Evolutionary conservation across 2,888 invertebrate genomes (phyloP).

Genomic region (Crossocerus cetratus): DNA sequence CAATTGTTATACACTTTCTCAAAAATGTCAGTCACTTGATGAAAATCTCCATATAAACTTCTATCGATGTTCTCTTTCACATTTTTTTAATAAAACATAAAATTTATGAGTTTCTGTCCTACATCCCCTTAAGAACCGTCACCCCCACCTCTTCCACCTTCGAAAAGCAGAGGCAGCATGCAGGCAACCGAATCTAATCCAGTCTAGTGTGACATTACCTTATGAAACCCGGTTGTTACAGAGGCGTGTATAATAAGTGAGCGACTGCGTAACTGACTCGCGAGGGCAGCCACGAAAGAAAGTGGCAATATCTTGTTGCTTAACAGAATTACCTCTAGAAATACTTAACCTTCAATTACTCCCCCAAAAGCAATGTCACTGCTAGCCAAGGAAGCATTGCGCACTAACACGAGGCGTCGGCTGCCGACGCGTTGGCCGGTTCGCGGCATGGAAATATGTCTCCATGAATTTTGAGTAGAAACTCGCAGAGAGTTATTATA

Average conservation of each 20-base stretch:
- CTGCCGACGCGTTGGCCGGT: no score
- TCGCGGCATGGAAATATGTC: no score
- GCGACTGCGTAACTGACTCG: slow-evolving; percentile 39
- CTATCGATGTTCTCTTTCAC: no score
- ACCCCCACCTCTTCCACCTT: no score
- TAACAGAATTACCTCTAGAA: slow-evolving; percentile 53
- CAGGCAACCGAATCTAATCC: slow-evolving; percentile 28
- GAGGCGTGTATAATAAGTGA: slow-evolving; percentile 41
- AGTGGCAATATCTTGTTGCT: slow-evolving; percentile 23
- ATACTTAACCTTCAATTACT: slow-evolving; percentile 46
- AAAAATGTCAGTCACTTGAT: no score
- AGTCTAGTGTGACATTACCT: slow-evolving; percentile 22
- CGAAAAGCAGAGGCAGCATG: neutral
- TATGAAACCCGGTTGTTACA: slow-evolving; percentile 38
- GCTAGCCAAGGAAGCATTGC: neutral
- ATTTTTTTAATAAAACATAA: no score
- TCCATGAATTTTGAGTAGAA: no score
- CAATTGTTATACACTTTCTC: no score
- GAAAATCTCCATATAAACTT: no score
- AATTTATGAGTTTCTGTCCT: no score
- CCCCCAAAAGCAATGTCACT: slow-evolving; percentile 11
- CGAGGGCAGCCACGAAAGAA: slow-evolving; percentile 30
- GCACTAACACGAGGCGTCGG: neutral
- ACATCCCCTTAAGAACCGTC: no score
- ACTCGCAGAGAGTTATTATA: no score